phyloP scores from a whole-genome alignment of 1,140 invertebrate species.

The Bombus affinis region DNA sequence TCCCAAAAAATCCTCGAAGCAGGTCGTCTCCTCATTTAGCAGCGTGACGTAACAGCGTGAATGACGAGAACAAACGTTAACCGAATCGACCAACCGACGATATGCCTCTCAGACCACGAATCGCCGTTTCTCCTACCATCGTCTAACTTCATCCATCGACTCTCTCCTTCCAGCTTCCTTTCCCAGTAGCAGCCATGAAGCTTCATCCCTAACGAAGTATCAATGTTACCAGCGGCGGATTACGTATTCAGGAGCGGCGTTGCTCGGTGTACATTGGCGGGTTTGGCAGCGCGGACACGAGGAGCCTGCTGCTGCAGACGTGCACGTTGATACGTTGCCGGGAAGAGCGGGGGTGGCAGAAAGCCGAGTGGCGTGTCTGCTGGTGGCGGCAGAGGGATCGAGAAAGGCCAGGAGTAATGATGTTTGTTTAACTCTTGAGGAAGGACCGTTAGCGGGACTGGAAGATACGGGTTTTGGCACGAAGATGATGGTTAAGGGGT shows the following conservation, averaged over 20 bases:
- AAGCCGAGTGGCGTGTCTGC: conserved; percentile 33
- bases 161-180: background rate
- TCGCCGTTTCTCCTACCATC: conserved; percentile 11
- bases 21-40: background rate
- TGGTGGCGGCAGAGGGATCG: conserved; percentile 51
- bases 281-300: conserved; percentile 46
- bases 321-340: conserved; percentile 9
- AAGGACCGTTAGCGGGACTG: conserved; percentile 65
- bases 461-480: conserved; percentile 76
- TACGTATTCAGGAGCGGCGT: conserved; percentile 68
- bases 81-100: conserved; percentile 52
- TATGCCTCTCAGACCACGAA: conserved; percentile 34
- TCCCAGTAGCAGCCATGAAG: background rate
- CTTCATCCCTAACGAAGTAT: conserved; percentile 68
- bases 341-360: background rate
- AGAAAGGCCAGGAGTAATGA: conserved; percentile 74
- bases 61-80: conserved; percentile 58
- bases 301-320: conserved; percentile 25
- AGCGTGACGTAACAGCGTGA: background rate
- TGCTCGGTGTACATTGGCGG: conserved; percentile 69
- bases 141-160: conserved; percentile 44
- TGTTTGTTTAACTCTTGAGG: conserved; percentile 79
- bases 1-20: background rate
- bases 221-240: conserved; percentile 69
- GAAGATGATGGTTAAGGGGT: conserved; percentile 72